A percentile compares a stretch with the other conserved stretches of the same genome.
Evolutionary conservation across 2,113 vertebrate species (phyloP).

Genomic region (Apteryx mantelli): DNA sequence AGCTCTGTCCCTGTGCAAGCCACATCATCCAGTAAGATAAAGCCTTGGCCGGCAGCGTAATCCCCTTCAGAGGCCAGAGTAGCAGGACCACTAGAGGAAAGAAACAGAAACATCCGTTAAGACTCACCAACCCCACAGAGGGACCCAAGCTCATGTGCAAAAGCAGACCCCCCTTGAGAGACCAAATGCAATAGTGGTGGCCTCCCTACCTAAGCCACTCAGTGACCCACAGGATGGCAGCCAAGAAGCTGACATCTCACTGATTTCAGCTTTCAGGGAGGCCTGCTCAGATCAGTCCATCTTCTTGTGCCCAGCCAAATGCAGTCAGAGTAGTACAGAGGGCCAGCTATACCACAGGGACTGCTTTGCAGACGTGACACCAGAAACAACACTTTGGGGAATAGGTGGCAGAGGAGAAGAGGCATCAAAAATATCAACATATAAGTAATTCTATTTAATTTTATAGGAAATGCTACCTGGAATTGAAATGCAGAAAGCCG

Average conservation of each 20-base stretch:
- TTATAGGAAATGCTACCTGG: not conserved
- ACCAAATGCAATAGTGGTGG: not conserved
- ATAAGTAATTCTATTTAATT: not conserved
- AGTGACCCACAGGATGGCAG: not conserved
- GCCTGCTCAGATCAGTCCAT: not conserved
- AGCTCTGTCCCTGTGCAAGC: slow-evolving; percentile 86
- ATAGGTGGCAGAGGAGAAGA: not conserved
- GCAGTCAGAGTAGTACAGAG: not conserved
- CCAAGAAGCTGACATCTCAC: not conserved
- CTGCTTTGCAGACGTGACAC: not conserved
- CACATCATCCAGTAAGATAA: slow-evolving; percentile 89
- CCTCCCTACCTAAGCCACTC: not conserved
- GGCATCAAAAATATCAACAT: not conserved
- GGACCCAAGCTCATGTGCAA: not conserved
- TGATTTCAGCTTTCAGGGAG: not conserved
- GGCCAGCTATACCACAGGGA: not conserved
- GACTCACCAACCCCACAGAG: not conserved
- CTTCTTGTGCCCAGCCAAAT: not conserved
- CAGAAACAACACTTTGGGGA: not conserved
- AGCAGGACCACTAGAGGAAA: slow-evolving; percentile 66
- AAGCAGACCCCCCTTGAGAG: not conserved
- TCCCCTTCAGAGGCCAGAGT: slow-evolving; percentile 60
- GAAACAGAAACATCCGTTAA: not conserved
- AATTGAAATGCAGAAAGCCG: not conserved
- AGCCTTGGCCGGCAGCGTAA: slow-evolving; percentile 85